These are phyloP conservation scores for Pteropus rufus DNA, from an alignment of 2,797 vertebrate genomes.

Conservation along the genomic window DNA sequence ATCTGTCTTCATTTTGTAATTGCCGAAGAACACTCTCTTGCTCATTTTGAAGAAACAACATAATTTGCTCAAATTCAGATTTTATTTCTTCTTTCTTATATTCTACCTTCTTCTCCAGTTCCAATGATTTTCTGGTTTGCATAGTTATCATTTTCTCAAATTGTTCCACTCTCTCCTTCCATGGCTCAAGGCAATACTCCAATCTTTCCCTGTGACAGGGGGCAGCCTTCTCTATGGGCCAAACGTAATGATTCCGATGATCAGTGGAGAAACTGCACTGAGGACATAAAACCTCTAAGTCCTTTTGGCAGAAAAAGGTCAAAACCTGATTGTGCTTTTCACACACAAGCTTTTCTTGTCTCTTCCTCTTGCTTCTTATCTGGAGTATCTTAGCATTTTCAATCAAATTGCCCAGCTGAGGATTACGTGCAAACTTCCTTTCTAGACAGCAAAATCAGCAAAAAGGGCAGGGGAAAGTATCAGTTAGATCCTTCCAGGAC, in stretches of 20 bases:
- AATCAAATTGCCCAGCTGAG: neutral
- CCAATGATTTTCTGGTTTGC: neutral
- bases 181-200: neutral
- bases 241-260: conserved; percentile 82
- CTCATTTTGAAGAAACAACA: conserved; percentile 17
- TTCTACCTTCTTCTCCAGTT: conserved; percentile 32
- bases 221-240: conserved; percentile 68
- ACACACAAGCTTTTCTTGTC: conserved; percentile 57
- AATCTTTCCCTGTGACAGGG: neutral
- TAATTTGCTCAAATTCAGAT: conserved; percentile 44
- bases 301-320: conserved; percentile 86
- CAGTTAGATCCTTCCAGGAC: conserved; percentile 31
- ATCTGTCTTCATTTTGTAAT: neutral
- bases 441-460: conserved; percentile 85
- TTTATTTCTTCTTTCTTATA: neutral
- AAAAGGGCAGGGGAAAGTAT: conserved; percentile 83
- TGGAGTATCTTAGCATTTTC: neutral
- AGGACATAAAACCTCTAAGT: conserved; percentile 85
- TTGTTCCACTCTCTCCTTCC: conserved; percentile 78
- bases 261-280: conserved; percentile 84
- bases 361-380: conserved; percentile 10
- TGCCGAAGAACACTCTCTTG: neutral
- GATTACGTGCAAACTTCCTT: conserved; percentile 84
- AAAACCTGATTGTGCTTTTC: conserved; percentile 83
- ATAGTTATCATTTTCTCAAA: neutral